Base-by-base conservation (phyloP, 2,888 invertebrate genomes). In the Agrilus biguttatus region DNA sequence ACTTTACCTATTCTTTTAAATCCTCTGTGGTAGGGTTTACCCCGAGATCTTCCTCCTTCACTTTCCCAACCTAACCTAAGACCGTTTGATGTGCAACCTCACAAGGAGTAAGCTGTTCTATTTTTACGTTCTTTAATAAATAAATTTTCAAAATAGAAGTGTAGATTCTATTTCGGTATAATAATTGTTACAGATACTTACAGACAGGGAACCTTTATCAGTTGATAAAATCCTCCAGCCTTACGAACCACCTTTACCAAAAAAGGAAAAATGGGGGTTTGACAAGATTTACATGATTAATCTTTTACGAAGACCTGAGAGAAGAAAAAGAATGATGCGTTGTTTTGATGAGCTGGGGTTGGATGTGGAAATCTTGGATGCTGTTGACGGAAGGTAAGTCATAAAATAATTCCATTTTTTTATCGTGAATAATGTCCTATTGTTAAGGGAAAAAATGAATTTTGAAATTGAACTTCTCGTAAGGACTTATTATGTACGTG, bases 221-320 rank as follows among this genome's bases (percentile, higher is more conserved):
- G 53, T 75, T 1, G 62, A 68, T 33, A 55, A 65, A 0, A 48
- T 63, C 3, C 57, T 78, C 21, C 53, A 63, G 39, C 43, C 50
- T 4, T 65, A 56, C 46, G 48, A 50, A 1, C 46, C 42, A 5
- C 36, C n/a, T 10, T 10, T 55, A n/a, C 70, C 70, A 0, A 49
- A 56, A 12, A 73, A 72, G 41, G 78, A 80, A 53, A 82, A 75
- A 44, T 67, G 86, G 36, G 79, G 78, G 0, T 77, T 89, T 49
- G 81, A 85, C 60, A 73, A 82, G 58, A 79, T 96, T 40, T 98
- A 80, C 59, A 79, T 97, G 79, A 95, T 98, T 13, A 99, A 98
- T 67, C 69, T 98, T 47, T 70, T 78, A 49, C 70, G 97, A 43
- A 71, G 98, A 42, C 75, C 77, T 0, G 89, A 93, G 55, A 71